These are phyloP conservation scores for Stegophylla sp. DNA, from an alignment of 2,888 invertebrate genomes.

Conservation along the genomic window DNA sequence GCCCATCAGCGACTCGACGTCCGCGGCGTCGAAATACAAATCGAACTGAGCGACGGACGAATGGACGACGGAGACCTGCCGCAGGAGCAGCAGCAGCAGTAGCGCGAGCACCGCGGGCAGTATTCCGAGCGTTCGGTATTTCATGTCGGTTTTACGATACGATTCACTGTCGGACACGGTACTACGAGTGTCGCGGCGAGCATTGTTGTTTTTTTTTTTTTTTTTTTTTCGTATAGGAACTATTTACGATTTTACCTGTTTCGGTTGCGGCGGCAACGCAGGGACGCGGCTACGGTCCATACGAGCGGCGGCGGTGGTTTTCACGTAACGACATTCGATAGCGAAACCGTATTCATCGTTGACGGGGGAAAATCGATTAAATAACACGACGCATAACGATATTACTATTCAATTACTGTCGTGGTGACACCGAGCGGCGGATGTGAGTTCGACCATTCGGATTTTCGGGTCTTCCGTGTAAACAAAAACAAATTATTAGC, in stretches of 20 bases:
- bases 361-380: too few species aligned
- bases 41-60: conserved; percentile 4
- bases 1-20: conserved; percentile 40
- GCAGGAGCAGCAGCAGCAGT: background rate
- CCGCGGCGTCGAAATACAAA: conserved; percentile 37
- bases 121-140: background rate
- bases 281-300: background rate
- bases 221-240: too few species aligned
- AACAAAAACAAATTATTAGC: conserved; percentile 36
- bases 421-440: too few species aligned
- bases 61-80: background rate
- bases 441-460: background rate
- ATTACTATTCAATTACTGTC: too few species aligned
- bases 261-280: background rate
- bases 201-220: too few species aligned
- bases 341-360: background rate
- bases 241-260: too few species aligned
- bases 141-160: background rate
- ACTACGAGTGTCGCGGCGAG: background rate
- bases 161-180: background rate
- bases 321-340: background rate
- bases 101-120: background rate
- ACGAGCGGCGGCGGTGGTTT: background rate
- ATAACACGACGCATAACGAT: background rate
- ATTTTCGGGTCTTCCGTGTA: conserved; percentile 18